These are phyloP conservation scores for Henricia sp. DNA, from an alignment of 53 echinoderm and acorn worm species.

Conservation along the genomic window DNA sequence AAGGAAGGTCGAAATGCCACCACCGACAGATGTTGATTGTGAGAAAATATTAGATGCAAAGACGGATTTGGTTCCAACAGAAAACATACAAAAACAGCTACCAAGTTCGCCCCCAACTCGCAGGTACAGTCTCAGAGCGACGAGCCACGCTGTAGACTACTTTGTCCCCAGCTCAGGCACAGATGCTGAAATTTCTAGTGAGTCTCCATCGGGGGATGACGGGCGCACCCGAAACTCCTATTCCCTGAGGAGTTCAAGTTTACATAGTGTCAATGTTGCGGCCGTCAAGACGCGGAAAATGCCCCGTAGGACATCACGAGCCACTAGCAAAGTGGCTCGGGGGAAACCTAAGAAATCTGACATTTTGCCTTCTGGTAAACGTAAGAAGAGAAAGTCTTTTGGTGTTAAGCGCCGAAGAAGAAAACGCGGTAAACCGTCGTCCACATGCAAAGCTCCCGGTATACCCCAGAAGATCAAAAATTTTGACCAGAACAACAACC, in stretches of 20 bases:
- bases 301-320: background rate
- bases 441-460: too few species aligned
- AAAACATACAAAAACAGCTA: background rate
- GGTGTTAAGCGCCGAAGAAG: too few species aligned
- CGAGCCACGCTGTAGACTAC: background rate
- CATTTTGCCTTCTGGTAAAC: too few species aligned
- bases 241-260: constrained; percentile 13
- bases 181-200: constrained; percentile 2
- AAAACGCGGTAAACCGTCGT: too few species aligned
- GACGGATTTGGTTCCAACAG: background rate
- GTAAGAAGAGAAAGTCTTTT: too few species aligned
- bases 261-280: background rate
- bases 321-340: too few species aligned
- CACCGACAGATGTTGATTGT: too few species aligned
- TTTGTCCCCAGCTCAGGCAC: constrained; percentile 3
- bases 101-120: background rate
- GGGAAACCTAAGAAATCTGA: too few species aligned
- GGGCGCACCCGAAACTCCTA: background rate
- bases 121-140: constrained; percentile 33
- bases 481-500: constrained; percentile 36
- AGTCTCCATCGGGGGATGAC: background rate
- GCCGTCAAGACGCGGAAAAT: constrained; percentile 6
- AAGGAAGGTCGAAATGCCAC: background rate
- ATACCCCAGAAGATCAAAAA: background rate
- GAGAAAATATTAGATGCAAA: background rate